Evolutionary conservation across 2,797 vertebrate species (phyloP).

Genomic region (Pseudochaenichthys georgianus): DNA sequence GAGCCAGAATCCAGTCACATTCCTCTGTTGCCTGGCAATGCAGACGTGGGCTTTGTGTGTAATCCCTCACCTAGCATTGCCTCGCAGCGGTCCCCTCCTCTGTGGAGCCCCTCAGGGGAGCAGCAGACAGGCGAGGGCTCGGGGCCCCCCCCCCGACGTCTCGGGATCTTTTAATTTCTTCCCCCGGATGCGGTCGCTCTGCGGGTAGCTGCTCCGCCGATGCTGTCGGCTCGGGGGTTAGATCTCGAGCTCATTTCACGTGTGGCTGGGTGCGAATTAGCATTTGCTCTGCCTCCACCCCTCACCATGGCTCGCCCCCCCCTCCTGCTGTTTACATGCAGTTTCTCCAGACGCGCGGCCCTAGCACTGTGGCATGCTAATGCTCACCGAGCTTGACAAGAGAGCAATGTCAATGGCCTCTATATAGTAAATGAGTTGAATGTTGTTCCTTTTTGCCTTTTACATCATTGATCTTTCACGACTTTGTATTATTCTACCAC

Average conservation of each 20-base stretch:
- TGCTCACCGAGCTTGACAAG: slow-evolving; percentile 56
- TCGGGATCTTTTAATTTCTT: slow-evolving; percentile 80
- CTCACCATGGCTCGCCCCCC: slow-evolving; percentile 51
- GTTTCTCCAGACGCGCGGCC: slow-evolving; percentile 58
- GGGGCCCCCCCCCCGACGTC: slow-evolving; percentile 58
- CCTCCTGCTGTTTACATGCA: slow-evolving; percentile 66
- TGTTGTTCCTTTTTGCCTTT: slow-evolving; percentile 50
- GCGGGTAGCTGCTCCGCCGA: slow-evolving; percentile 64
- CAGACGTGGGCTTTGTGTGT: slow-evolving; percentile 67
- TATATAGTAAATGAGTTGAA: slow-evolving; percentile 48
- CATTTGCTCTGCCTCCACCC: slow-evolving; percentile 76
- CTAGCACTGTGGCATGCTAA: slow-evolving; percentile 47
- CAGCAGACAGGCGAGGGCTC: slow-evolving; percentile 48
- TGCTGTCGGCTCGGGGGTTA: slow-evolving; percentile 73
- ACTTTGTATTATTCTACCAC: slow-evolving; percentile 45
- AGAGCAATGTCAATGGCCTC: slow-evolving; percentile 53
- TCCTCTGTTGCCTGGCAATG: slow-evolving; percentile 79
- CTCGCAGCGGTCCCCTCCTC: slow-evolving; percentile 48
- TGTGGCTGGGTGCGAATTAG: slow-evolving; percentile 87
- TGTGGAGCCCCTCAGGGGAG: slow-evolving; percentile 44
- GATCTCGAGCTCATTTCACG: slow-evolving; percentile 87
- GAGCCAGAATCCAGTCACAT: slow-evolving; percentile 67
- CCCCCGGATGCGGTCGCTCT: slow-evolving; percentile 66
- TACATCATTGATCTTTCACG: slow-evolving; percentile 48
- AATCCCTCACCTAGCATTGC: slow-evolving; percentile 73